Evolutionary conservation across 2,113 vertebrate genomes (phyloP).

Genomic region (Catharus fuscescens): DNA sequence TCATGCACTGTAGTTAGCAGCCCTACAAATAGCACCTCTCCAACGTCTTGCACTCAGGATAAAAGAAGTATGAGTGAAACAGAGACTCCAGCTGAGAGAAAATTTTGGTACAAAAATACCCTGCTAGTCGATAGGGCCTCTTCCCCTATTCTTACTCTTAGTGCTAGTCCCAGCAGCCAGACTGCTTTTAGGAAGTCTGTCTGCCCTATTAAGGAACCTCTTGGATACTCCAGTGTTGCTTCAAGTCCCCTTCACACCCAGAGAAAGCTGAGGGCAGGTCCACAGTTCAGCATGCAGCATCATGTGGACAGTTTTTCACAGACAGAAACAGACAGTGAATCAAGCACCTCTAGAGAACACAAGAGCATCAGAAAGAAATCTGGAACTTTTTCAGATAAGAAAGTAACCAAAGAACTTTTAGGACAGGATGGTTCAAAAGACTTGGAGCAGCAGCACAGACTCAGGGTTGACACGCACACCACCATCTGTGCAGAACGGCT

Average conservation of each 20-base stretch:
- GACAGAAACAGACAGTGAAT: constrained; percentile 58
- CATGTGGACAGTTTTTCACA: constrained; percentile 53
- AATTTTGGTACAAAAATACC: background rate
- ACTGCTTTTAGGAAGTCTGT: constrained; percentile 21
- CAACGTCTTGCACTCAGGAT: background rate
- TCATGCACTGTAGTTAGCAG: constrained; percentile 29
- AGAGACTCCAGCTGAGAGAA: constrained; percentile 29
- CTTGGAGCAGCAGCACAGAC: background rate
- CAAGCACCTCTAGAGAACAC: background rate
- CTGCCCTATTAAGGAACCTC: background rate
- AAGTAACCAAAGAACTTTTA: background rate
- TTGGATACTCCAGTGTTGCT: background rate
- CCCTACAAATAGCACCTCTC: background rate
- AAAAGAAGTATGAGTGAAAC: background rate
- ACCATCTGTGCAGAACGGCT: constrained; percentile 33
- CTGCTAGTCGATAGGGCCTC: constrained; percentile 88
- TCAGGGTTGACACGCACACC: constrained; percentile 12
- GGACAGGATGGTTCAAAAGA: background rate
- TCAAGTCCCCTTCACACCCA: background rate
- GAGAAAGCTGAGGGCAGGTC: constrained; percentile 21
- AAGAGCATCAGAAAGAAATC: background rate
- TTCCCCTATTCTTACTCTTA: constrained; percentile 91
- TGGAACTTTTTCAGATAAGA: background rate
- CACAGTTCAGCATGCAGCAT: background rate
- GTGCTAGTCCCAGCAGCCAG: constrained; percentile 59